A percentile compares a stretch with the other conserved stretches of the same genome.
These are phyloP conservation scores for Myotis lucifugus DNA, from an alignment of 2,113 vertebrate species.

Conservation along the genomic window DNA sequence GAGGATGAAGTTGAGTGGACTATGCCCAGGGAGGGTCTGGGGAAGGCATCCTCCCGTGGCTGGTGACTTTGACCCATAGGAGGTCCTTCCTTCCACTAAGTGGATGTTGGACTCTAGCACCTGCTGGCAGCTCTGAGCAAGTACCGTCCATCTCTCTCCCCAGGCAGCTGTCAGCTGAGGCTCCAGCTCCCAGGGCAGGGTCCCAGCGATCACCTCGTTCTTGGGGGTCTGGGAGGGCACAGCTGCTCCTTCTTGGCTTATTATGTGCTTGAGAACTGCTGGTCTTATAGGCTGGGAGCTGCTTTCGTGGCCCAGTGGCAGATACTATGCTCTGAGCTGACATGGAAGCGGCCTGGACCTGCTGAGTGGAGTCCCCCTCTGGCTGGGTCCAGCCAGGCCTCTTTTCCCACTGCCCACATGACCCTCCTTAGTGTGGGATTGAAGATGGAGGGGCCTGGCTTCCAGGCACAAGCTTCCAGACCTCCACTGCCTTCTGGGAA, in stretches of 20 bases:
- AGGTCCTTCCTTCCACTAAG: not conserved
- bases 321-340: no score
- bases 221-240: not conserved
- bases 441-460: not conserved
- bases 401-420: accelerated
- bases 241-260: not conserved
- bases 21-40: accelerated
- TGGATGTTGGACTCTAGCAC: not conserved
- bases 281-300: not conserved
- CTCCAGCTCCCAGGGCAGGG: not conserved
- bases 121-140: not conserved
- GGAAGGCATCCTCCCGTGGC: accelerated
- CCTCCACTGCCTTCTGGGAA: not conserved
- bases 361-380: not conserved
- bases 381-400: no score
- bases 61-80: not conserved
- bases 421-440: not conserved
- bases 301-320: not conserved
- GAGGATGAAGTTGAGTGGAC: not conserved
- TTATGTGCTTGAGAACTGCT: not conserved
- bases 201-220: not conserved
- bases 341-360: not conserved
- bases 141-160: accelerated
- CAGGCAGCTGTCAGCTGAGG: not conserved
- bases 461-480: not conserved